Conservation (phyloP, 2,797 vertebrate genomes). For the Acanthopagrus latus region DNA sequence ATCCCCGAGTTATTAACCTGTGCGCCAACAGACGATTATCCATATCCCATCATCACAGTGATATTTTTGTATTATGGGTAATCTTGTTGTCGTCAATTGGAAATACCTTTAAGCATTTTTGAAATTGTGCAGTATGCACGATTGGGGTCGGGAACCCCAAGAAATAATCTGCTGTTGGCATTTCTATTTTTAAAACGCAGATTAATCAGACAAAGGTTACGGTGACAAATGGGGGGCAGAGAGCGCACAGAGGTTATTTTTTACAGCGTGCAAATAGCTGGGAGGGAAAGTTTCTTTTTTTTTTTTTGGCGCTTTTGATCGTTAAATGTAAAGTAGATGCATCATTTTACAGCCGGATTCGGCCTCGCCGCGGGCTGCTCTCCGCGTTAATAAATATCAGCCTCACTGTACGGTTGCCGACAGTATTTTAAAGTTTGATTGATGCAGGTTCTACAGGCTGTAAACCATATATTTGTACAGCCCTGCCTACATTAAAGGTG, state of each 20-base stretch:
- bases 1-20: conserved; percentile 31
- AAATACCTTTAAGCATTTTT: conserved; percentile 41
- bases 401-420: neutral
- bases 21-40: conserved; percentile 34
- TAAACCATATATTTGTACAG: neutral
- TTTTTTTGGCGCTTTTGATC: conserved; percentile 25
- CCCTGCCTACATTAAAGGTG: neutral
- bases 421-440: neutral
- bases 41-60: conserved; percentile 15
- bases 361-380: neutral
- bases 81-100: conserved; percentile 57
- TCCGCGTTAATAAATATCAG: neutral
- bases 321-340: neutral
- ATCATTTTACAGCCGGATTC: neutral
- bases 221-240: conserved; percentile 29
- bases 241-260: conserved; percentile 19
- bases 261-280: conserved; percentile 30
- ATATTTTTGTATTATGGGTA: conserved; percentile 39
- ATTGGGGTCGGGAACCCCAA: conserved; percentile 55
- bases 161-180: conserved; percentile 74
- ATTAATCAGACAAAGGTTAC: conserved; percentile 62
- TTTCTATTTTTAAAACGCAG: conserved; percentile 61
- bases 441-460: neutral
- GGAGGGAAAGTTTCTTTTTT: neutral
- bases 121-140: conserved; percentile 40